Base-by-base conservation (phyloP, 1,140 invertebrate species). In the Heterodera schachtii region DNA sequence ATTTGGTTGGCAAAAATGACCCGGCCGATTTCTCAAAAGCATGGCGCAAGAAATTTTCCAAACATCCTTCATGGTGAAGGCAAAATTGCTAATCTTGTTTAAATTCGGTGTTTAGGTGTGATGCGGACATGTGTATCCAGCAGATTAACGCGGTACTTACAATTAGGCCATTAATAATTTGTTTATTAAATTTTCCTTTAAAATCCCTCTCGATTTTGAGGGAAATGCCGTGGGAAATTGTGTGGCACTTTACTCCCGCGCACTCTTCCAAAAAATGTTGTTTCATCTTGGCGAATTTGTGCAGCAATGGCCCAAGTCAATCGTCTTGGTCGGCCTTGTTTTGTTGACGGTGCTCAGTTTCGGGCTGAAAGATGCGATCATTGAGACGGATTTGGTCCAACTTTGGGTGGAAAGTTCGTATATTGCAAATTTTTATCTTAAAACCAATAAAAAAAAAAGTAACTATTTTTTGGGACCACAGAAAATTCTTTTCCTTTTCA, bases 321-420 rank as follows among this genome's bases (percentile, higher is more conserved):
- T 84, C n/a, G 73, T 90, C 21, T 3, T 85, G 21, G 57, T 86
- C 16, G 87, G 84, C 60, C 75, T 89, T 19, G 5, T 84, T 19
- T n/a, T 83, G 19, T 84, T 90, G 52, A 73, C 75, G n/a, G 19
- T 86, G 9, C 90, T 84, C 73, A 84, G 81, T 57, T 60, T 75
- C 9, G 88, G 89, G 19, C 80, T 89, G 13, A 84, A 86, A 69
- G 79, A 89, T 75, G 87, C 89, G 49, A 79, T 75, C 19, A 89
- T 89, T 70, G 88, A 89, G 69, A 90, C 89, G 31, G 88, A 89
- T 83, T 84, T 89, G 31, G 88, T 89, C 21, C 89, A 90, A 67
- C 75, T 89, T 47, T 89, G 87, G 87, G 87, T 89, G 43, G 87
- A 86, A 82, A 88, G 86, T 87, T 75, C 86, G 86, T 87, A 31